Evolutionary conservation across 2,797 vertebrate species (phyloP).

Genomic region (Cheirogaleus major): DNA sequence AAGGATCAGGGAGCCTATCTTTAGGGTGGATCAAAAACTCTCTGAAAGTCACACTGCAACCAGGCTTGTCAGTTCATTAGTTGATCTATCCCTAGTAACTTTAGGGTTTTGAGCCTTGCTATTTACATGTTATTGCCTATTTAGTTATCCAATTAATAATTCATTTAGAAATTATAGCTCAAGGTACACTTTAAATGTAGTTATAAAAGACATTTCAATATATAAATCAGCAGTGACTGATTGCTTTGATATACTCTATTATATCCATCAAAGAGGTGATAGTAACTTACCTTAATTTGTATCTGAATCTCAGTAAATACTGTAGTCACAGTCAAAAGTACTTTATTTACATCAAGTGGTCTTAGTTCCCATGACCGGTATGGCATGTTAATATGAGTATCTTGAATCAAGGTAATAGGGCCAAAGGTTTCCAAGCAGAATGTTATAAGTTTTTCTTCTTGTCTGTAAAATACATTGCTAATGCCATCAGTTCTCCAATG

Average conservation of each 20-base stretch:
- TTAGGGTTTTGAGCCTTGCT: neutral
- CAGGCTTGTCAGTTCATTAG: neutral
- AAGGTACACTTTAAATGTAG: neutral
- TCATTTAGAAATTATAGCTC: neutral
- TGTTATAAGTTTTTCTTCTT: slow-evolving; percentile 82
- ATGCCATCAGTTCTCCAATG: slow-evolving; percentile 92
- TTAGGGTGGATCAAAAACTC: neutral
- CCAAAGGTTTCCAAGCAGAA: slow-evolving; percentile 89
- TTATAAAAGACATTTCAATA: neutral
- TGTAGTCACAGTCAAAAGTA: slow-evolving; percentile 85
- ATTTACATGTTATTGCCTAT: neutral
- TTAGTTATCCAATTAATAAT: neutral
- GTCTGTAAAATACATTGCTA: slow-evolving; percentile 78
- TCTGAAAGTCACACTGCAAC: neutral
- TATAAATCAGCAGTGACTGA: neutral
- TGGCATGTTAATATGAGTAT: slow-evolving; percentile 91
- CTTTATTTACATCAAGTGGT: slow-evolving; percentile 87
- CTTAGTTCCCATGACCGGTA: slow-evolving; percentile 92
- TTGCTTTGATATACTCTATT: neutral
- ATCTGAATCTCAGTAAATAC: slow-evolving; percentile 88
- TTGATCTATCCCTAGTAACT: neutral
- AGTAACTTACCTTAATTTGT: slow-evolving; percentile 88
- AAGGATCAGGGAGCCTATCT: neutral
- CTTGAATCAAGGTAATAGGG: slow-evolving; percentile 90
- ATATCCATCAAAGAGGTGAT: neutral